Percentiles rank a stretch among this genome's conserved stretches.
These are phyloP conservation scores for Spilarctia lutea DNA, from an alignment of 2,888 invertebrate genomes.

Conservation along the genomic window DNA sequence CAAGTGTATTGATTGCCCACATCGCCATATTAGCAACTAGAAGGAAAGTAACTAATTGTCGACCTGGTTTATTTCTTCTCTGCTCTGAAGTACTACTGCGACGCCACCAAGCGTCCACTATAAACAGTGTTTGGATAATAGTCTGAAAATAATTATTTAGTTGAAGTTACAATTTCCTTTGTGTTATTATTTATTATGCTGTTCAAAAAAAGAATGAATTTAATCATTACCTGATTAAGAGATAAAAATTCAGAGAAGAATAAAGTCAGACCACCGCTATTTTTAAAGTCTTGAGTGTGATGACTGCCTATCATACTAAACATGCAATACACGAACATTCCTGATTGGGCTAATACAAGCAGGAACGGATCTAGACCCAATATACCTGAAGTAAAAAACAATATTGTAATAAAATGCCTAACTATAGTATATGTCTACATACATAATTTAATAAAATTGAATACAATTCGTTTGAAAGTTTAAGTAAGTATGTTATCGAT, in stretches of 20 bases:
- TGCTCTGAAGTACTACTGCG: constrained; percentile 91
- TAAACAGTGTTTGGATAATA: constrained; percentile 92
- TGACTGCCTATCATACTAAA: constrained; percentile 94
- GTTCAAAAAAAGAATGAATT: not conserved
- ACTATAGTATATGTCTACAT: not conserved
- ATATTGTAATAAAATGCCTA: not conserved
- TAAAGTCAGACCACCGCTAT: constrained; percentile 87
- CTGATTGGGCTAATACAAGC: constrained; percentile 94
- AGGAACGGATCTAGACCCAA: constrained; percentile 91
- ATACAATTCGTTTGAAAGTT: not conserved
- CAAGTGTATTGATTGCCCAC: constrained; percentile 95
- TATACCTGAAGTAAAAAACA: constrained; percentile 67
- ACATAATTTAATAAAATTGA: not conserved
- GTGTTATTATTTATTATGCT: not conserved
- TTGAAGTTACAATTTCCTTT: not conserved
- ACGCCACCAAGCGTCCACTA: constrained; percentile 91
- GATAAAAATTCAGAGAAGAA: constrained; percentile 91
- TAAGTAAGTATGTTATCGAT: not conserved
- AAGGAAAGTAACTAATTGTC: constrained; percentile 94
- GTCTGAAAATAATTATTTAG: constrained; percentile 78
- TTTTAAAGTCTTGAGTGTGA: constrained; percentile 84
- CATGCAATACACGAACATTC: constrained; percentile 95
- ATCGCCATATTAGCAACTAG: constrained; percentile 93
- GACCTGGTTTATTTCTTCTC: constrained; percentile 91
- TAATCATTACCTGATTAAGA: constrained; percentile 87